A percentile compares a stretch with the other conserved stretches of the same genome.
Conservation (phyloP, 2,797 vertebrate genomes). For the Dendrocincla tyrannina region DNA sequence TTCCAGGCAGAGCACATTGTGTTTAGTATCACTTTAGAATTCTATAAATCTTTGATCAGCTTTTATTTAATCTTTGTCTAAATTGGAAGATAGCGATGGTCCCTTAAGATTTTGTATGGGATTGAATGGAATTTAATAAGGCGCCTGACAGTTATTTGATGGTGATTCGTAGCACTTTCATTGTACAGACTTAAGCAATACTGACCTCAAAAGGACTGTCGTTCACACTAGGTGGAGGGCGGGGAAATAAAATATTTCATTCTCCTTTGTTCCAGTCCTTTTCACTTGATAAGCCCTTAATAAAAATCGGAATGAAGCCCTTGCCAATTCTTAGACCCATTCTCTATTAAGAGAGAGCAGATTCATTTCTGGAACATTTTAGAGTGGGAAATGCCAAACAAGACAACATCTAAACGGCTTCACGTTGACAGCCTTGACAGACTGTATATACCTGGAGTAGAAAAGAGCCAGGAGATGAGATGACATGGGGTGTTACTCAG, state of each 20-base stretch:
- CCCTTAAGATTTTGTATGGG: constrained; percentile 71
- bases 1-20: constrained; percentile 38
- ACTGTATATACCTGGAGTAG: background rate
- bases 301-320: constrained; percentile 56
- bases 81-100: constrained; percentile 71
- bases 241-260: constrained; percentile 54
- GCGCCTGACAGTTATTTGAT: constrained; percentile 72
- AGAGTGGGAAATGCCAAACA: constrained; percentile 47
- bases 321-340: background rate
- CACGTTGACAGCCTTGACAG: constrained; percentile 13
- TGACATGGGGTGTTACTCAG: constrained; percentile 6
- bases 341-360: constrained; percentile 30
- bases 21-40: constrained; percentile 76
- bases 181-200: constrained; percentile 73
- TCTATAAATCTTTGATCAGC: constrained; percentile 78
- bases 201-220: constrained; percentile 68
- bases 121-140: constrained; percentile 79
- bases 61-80: constrained; percentile 80
- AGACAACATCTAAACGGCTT: constrained; percentile 51
- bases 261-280: constrained; percentile 49
- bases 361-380: constrained; percentile 45
- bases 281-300: constrained; percentile 57
- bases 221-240: constrained; percentile 41
- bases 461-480: constrained; percentile 18
- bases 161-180: constrained; percentile 73